These are phyloP conservation scores for Biston stratarius DNA, from an alignment of 2,888 invertebrate species.

Conservation along the genomic window DNA sequence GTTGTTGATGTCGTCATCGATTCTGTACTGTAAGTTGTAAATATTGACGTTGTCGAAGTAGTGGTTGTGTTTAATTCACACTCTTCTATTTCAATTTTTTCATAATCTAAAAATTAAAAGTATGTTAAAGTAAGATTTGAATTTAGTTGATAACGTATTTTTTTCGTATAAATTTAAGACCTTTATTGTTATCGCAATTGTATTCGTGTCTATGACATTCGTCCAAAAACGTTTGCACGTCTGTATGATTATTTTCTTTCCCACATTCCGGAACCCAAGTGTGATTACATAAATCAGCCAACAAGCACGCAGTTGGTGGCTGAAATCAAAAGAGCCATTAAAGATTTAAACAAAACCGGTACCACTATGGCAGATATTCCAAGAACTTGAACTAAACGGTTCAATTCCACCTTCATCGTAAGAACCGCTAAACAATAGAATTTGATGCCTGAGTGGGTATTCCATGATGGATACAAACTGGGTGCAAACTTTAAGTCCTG, in stretches of 20 bases:
- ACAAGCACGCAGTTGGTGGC: slow-evolving; percentile 57
- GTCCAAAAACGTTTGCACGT: slow-evolving; percentile 61
- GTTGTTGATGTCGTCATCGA: slow-evolving; percentile 13
- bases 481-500: no score
- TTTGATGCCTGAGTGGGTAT: no score
- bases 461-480: no score
- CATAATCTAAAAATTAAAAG: slow-evolving; percentile 33
- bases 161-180: slow-evolving; percentile 34
- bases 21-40: slow-evolving; percentile 29
- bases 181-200: slow-evolving; percentile 64
- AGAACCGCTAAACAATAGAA: no score
- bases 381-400: no score
- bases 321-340: slow-evolving; percentile 46
- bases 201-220: slow-evolving; percentile 70
- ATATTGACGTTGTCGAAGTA: neutral
- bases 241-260: slow-evolving; percentile 43
- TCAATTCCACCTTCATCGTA: no score
- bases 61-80: slow-evolving; percentile 23
- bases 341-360: neutral
- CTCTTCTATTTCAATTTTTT: slow-evolving; percentile 22
- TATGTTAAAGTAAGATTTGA: neutral
- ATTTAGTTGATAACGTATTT: neutral
- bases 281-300: slow-evolving; percentile 66
- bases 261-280: slow-evolving; percentile 61
- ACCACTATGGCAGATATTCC: no score